Percentiles rank a stretch among this genome's conserved stretches.
Evolutionary conservation across 2,113 vertebrate species (phyloP).

Genomic region (Oreamnos americanus): DNA sequence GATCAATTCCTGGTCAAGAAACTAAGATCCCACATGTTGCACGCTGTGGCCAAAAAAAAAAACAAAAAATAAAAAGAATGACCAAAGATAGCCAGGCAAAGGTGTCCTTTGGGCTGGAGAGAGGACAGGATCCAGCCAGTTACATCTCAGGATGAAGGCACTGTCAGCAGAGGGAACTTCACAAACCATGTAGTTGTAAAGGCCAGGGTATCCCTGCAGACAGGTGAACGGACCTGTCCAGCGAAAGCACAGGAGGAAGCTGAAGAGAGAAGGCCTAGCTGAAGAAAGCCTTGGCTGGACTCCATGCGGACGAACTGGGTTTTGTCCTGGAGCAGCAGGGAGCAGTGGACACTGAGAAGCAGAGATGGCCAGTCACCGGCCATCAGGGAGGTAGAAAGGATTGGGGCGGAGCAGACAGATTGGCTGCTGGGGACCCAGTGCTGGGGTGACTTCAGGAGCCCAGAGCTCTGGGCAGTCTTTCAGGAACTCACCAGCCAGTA

Average conservation of each 20-base stretch:
- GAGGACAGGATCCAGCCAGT: not conserved
- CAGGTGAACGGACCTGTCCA: not conserved
- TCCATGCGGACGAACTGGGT: not conserved
- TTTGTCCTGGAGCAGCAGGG: not conserved
- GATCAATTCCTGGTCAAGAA: not conserved
- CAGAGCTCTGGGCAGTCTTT: not conserved
- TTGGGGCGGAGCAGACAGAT: not conserved
- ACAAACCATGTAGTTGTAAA: fast-evolving
- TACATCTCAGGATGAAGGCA: not conserved
- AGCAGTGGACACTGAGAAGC: not conserved
- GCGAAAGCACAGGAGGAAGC: not conserved
- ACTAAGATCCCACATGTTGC: not conserved
- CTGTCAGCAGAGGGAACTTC: not conserved
- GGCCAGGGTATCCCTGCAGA: not conserved
- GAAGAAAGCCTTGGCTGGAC: not conserved
- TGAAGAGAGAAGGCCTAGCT: not conserved
- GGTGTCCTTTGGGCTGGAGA: not conserved
- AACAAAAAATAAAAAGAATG: not conserved
- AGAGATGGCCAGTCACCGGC: not conserved
- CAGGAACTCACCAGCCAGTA: not conserved
- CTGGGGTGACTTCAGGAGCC: not conserved
- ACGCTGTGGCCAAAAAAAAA: not conserved
- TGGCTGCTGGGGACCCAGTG: fast-evolving
- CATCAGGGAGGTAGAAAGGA: not conserved
- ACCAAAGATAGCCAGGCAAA: not conserved